These are phyloP conservation scores for Desoria tigrina DNA, from an alignment of 2,888 invertebrate species.

Conservation along the genomic window DNA sequence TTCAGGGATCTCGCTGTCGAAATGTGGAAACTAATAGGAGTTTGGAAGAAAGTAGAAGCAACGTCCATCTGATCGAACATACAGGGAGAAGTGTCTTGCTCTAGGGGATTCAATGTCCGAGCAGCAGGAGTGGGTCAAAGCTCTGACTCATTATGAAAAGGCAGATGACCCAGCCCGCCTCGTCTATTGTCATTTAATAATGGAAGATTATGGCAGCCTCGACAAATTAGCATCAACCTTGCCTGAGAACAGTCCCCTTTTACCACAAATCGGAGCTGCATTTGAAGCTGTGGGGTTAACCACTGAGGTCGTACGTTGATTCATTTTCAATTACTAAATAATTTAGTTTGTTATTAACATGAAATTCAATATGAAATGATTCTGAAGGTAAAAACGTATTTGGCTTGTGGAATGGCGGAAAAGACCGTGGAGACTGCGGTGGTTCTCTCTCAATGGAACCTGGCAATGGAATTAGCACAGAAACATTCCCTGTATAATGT, in stretches of 20 bases:
- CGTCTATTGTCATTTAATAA: conserved; percentile 83
- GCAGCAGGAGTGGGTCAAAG: conserved; percentile 69
- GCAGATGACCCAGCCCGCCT: conserved; percentile 80
- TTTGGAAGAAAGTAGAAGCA: conserved; percentile 87
- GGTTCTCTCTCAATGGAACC: conserved; percentile 82
- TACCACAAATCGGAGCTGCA: conserved; percentile 75
- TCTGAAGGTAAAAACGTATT: conserved; percentile 48
- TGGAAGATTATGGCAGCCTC: conserved; percentile 78
- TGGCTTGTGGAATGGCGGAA: conserved; percentile 71
- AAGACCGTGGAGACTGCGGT: conserved; percentile 81
- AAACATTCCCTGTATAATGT: conserved; percentile 56
- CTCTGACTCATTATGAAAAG: conserved; percentile 75
- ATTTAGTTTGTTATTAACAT: conserved; percentile 63
- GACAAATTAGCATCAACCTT: conserved; percentile 67
- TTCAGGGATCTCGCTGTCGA: conserved; percentile 87
- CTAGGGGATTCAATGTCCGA: conserved; percentile 56
- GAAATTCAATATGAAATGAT: background rate
- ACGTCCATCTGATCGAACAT: conserved; percentile 42
- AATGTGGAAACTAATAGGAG: conserved; percentile 84
- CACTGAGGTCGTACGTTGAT: conserved; percentile 71
- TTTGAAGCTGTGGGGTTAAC: conserved; percentile 78
- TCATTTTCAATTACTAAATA: too few relatives aligned
- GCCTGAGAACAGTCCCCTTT: conserved; percentile 73
- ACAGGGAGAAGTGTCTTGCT: conserved; percentile 46
- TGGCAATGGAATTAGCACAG: conserved; percentile 79